Base-by-base conservation (phyloP, 2,797 vertebrate species). In the Chrysolophus pictus region DNA sequence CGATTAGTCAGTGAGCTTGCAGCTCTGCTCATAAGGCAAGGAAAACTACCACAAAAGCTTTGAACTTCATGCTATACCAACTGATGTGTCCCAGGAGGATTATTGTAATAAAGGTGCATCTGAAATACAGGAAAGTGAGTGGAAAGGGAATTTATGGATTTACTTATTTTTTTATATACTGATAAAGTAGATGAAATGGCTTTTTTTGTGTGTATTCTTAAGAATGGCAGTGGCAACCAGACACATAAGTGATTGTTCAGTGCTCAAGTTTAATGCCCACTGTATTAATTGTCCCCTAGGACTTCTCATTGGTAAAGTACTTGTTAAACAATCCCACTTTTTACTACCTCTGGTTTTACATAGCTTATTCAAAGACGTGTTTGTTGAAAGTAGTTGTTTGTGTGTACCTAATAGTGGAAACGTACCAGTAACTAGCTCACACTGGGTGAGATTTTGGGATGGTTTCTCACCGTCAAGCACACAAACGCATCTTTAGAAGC, bases 1-100 rank as follows among this genome's bases (percentile, higher is more conserved):
- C 42, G 60, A 93, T 95, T 87, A 84, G 64, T 94, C 88, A 88
- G 70, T 74, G 59, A 70, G 73, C 65, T 89, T 44, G 53, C 84
- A 88, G 69, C 39, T 91, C 55, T 77, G 41, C 29, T 62, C 28
- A 70, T 44, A 39, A 74, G 59, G 33, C 88, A 78, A 71, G 64
- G 64, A 84, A 59, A 51, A 78, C 53, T 84, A 77, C 65, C 64
- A 62, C 53, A 59, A 82, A 70, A 76, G 17, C 88, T 88, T 91
- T 78, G 24, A 88, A 88, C 84, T 64, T 39, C 3, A 0, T 18
- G 37, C 69, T 84, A 9, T 11, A 67, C 51, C 63, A 70, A 21
- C 33, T 93, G 59, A 87, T 87, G 26, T 39, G 12, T 80, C 63
- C 26, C 49, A 42, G 74, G 33, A 70, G 19, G 35, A 51, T 91